A percentile compares a stretch with the other conserved stretches of the same genome.
Conservation (phyloP, 2,113 vertebrate species). For the Podocnemis expansa region DNA sequence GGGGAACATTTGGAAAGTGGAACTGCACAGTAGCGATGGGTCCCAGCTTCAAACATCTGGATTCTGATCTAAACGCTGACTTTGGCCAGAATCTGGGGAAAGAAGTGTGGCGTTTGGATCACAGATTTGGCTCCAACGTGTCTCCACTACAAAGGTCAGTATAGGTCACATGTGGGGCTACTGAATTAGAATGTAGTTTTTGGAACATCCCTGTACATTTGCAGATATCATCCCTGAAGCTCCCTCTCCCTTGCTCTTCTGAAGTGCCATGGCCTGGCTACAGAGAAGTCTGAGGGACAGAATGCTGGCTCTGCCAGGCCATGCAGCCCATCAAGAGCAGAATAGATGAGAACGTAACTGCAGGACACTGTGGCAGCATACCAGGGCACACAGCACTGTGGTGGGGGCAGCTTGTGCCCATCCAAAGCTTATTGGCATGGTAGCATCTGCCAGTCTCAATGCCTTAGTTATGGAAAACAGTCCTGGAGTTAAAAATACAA, state of each 20-base stretch:
- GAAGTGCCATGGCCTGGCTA: neutral
- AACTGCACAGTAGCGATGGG: neutral
- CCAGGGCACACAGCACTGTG: neutral
- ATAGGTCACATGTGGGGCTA: neutral
- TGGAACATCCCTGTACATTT: neutral
- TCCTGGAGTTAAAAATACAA: neutral
- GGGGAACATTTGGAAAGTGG: rapidly evolving
- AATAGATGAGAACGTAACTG: neutral
- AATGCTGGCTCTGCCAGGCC: neutral
- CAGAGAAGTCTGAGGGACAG: neutral
- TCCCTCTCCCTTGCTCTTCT: neutral
- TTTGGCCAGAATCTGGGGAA: neutral
- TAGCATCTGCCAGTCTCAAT: neutral
- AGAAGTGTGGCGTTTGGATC: neutral
- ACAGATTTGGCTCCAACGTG: neutral
- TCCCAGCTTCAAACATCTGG: neutral
- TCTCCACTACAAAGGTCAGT: neutral
- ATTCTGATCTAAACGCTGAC: neutral
- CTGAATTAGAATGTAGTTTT: neutral
- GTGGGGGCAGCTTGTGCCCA: neutral
- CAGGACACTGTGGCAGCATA: neutral
- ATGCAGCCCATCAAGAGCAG: neutral
- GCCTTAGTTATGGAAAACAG: neutral
- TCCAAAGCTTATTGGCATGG: neutral
- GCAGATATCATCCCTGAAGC: neutral